Base-by-base conservation (phyloP, 2,797 vertebrate genomes). In the Carapus acus region DNA sequence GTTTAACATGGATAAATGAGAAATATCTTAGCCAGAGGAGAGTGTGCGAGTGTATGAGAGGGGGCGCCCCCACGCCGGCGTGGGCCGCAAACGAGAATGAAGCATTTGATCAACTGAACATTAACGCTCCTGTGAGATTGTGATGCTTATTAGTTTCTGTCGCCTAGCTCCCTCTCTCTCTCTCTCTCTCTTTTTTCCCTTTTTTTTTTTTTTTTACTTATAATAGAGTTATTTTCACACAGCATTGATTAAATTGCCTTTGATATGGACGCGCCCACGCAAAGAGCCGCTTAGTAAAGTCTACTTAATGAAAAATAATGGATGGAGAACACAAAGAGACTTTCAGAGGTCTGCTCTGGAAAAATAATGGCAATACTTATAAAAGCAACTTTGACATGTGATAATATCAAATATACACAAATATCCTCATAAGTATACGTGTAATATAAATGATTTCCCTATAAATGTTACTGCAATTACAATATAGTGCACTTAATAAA, bases 51-150 rank as follows among this genome's bases (percentile, higher is more conserved):
- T 80, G 85, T n/a, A n/a, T n/a, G n/a, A n/a, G n/a, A 79, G 77
- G 0, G 39, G 77, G 62, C 76, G 54, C 20, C 39, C 43, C 8
- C 23, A 62, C 58, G 48, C 56, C 67, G 23, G 78, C 84, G 73
- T 81, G 85, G n/a, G 83, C 74, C 58, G 82, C 55, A 81, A n/a
- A 88, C 85, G 75, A 78, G 85, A 90, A 80, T 77, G 53, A 72
- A 83, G 78, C 71, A 68, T 88, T 90, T 88, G 78, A 88, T 89
- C 86, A 84, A 83, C 58, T 87, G 87, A 87, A 91, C 90, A 89
- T 88, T 89, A 92, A 88, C 86, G 76, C 77, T 66, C 78, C 79
- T 84, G 79, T 82, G 83, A 91, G 83, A 89, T 84, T 88, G 84
- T 82, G 81, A 78, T 85, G 85, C 92, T 91, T 87, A 84, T 85